Evolutionary conservation across 2,888 invertebrate species (phyloP).

Genomic region (Bombylius discolor): DNA sequence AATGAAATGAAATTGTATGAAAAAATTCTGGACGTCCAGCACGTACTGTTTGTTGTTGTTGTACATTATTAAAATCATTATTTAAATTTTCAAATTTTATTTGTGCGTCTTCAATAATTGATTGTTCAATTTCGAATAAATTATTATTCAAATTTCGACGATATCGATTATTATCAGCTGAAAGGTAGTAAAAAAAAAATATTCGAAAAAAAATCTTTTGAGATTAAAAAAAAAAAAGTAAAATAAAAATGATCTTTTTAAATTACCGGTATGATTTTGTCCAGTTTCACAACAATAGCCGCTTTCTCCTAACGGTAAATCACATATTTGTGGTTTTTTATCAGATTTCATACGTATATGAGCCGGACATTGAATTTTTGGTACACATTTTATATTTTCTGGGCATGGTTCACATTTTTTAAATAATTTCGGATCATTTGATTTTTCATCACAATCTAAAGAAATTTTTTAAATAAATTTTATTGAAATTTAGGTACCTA

Average conservation of each 20-base stretch:
- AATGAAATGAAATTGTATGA: slow-evolving; percentile 31
- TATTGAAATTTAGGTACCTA: not conserved
- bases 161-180: too few species aligned
- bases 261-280: slow-evolving; percentile 38
- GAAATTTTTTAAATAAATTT: not conserved
- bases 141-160: too few species aligned
- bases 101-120: slow-evolving; percentile 27
- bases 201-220: too few species aligned
- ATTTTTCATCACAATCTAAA: not conserved
- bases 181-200: too few species aligned
- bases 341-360: slow-evolving; percentile 37
- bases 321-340: slow-evolving; percentile 40
- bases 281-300: slow-evolving; percentile 54
- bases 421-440: not conserved
- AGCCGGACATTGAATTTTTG: slow-evolving; percentile 53
- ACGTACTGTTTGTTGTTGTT: slow-evolving; percentile 28
- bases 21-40: slow-evolving; percentile 32
- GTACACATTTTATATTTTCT: slow-evolving; percentile 42
- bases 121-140: not conserved
- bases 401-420: slow-evolving; percentile 32
- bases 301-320: slow-evolving; percentile 34
- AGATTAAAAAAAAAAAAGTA: too few species aligned
- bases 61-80: slow-evolving; percentile 15
- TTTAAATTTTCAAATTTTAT: slow-evolving; percentile 32
- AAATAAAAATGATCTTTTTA: not conserved